Evolutionary conservation across 2,113 vertebrate genomes (phyloP).

Genomic region (Charina bottae): DNA sequence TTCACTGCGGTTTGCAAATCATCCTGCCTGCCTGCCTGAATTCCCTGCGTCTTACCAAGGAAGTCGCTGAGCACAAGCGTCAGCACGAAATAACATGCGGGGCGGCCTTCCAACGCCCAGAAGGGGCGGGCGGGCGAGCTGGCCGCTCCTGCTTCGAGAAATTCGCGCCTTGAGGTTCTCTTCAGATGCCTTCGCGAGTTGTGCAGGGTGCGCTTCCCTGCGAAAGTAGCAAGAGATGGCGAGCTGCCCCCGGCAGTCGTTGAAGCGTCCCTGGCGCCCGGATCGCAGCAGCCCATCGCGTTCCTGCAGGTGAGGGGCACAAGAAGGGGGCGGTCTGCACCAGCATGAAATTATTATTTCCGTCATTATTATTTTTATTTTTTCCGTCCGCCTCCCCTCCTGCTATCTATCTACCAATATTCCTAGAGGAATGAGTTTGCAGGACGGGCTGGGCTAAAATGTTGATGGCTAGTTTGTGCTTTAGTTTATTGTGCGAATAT

Average conservation of each 20-base stretch:
- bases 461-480: background rate
- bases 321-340: background rate
- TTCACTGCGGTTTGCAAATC: background rate
- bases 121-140: background rate
- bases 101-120: background rate
- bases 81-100: background rate
- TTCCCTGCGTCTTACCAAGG: background rate
- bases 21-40: background rate
- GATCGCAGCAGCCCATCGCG: background rate
- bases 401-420: background rate
- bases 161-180: background rate
- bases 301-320: background rate
- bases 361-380: background rate
- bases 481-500: background rate
- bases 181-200: background rate
- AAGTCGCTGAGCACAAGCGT: background rate
- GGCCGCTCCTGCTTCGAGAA: background rate
- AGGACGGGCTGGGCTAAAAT: background rate
- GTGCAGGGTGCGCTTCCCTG: background rate
- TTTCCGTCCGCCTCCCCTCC: background rate
- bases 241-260: background rate
- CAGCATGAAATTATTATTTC: background rate
- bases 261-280: background rate
- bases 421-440: background rate
- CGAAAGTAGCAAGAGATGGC: background rate